phyloP scores from a whole-genome alignment of 1,140 invertebrate species.

The Aleiodes sp. region DNA sequence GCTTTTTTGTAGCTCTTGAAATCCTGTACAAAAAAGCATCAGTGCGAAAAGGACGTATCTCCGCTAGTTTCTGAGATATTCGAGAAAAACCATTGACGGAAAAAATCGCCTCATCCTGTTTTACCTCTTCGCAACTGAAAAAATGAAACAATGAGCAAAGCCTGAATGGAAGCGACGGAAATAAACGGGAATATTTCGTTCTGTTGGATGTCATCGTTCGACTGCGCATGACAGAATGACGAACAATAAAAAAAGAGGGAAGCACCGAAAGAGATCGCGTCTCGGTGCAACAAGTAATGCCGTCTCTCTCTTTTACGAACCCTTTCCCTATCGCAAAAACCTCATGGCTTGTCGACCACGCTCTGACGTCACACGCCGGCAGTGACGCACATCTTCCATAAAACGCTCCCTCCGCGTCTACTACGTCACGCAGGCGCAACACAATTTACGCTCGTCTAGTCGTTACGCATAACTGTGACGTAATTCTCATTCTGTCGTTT shows the following conservation, averaged over 20 bases:
- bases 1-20: too few relatives aligned
- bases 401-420: slow-evolving; percentile 35
- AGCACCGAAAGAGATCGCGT: neutral
- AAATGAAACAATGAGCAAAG: neutral
- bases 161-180: neutral
- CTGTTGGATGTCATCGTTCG: slow-evolving; percentile 3
- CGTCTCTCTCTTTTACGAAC: neutral
- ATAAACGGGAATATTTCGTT: neutral
- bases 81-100: too few relatives aligned
- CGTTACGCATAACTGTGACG: slow-evolving; percentile 40
- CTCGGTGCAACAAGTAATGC: slow-evolving; percentile 10
- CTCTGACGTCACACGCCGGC: slow-evolving; percentile 50
- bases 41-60: too few relatives aligned
- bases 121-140: too few relatives aligned
- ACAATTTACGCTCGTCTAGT: neutral
- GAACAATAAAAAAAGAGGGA: neutral
- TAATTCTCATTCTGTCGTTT: slow-evolving; percentile 10
- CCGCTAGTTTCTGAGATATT: too few relatives aligned
- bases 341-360: slow-evolving; percentile 22
- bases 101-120: too few relatives aligned
- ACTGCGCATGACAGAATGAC: neutral
- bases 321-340: slow-evolving; percentile 7
- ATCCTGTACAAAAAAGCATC: too few relatives aligned
- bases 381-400: slow-evolving; percentile 57
- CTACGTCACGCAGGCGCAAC: slow-evolving; percentile 47